Evolutionary conservation across 2,113 vertebrate species (phyloP), one percentile per base, ranked within the genome.

Genomic region (Zapornia atra): DNA sequence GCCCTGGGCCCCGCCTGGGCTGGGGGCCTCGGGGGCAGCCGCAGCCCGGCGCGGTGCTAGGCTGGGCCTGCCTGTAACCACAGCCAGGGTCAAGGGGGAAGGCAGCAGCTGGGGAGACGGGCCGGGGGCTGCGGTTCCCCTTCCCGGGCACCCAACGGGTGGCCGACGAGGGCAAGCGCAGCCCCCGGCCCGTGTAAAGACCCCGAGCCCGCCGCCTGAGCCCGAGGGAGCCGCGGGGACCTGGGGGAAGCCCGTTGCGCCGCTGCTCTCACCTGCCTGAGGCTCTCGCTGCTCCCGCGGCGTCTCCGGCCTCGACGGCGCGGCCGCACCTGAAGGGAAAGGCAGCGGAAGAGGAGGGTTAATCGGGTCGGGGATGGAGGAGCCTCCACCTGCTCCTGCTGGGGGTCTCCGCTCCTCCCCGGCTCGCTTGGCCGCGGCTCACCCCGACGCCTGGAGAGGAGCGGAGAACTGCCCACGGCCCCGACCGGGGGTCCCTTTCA

Each of bases 201-300:
- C 50, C 22, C 38, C 9, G 25, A 63, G 4, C 31, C 15, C 33
- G 15, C 25, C 48, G 8, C 15, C 18, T 31, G 26, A 10, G 15
- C 31, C 26, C 4, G 61, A 56, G 34, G 77, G 40, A 66, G 26
- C 6, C 68, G 38, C 36, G 46, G 33, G 54, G 16, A 4, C 4
- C 33, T 4, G 11, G 31, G 77, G 31, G 16, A 20, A 70, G 10
- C 44, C 65, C 60, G n/a, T 2, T 5, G 15, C 4, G 24, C 10
- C 70, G 86, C 79, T 36, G 60, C 73, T 75, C 96, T 96, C 94
- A 96, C 94, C 96, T 96, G 82, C 46, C 60, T 11, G 48, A 8
- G 5, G 65, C 40, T 15, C 57, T 34, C 12, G 66, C 79, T 54
- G 85, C 48, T 93, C 75, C 78, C 44, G 4, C 15, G 70, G 25